Evolutionary conservation across 2,113 vertebrate genomes (phyloP).

Genomic region (Apistogramma diplotaenia): DNA sequence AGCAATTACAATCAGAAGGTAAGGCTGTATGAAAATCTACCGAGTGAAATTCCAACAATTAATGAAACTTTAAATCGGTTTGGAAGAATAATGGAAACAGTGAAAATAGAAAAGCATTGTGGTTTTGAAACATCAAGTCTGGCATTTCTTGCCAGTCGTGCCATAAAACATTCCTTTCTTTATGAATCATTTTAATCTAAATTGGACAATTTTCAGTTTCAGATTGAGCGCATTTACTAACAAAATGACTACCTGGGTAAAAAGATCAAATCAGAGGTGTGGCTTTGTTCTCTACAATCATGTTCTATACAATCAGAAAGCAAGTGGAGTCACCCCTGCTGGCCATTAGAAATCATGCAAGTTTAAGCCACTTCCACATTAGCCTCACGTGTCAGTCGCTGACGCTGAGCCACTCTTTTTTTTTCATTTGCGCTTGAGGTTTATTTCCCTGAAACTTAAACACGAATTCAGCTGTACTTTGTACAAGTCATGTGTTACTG

Average conservation of each 20-base stretch:
- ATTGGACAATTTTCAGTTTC: not conserved
- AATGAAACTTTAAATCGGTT: not conserved
- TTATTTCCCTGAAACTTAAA: conserved; percentile 20
- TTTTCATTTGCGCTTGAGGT: not conserved
- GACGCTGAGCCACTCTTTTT: not conserved
- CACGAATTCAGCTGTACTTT: not conserved
- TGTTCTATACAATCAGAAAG: no score
- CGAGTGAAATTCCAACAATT: rapidly evolving
- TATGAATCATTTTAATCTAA: not conserved
- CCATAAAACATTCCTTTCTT: not conserved
- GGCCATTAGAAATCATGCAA: not conserved
- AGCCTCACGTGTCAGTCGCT: not conserved
- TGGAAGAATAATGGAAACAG: not conserved
- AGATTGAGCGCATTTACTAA: not conserved
- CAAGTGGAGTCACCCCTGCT: not conserved
- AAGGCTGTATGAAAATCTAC: not conserved
- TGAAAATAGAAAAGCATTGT: not conserved
- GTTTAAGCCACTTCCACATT: not conserved
- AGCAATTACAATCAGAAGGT: not conserved
- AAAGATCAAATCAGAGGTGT: not conserved
- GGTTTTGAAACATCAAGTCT: not conserved
- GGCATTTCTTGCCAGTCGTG: no score
- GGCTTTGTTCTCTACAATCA: rapidly evolving
- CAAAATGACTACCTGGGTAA: not conserved
- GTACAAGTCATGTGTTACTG: conserved; percentile 1